Percentiles rank a stretch among this genome's conserved stretches.
These are phyloP conservation scores for Alentia gelatinosa DNA, from an alignment of 2,888 invertebrate genomes.

Conservation along the genomic window DNA sequence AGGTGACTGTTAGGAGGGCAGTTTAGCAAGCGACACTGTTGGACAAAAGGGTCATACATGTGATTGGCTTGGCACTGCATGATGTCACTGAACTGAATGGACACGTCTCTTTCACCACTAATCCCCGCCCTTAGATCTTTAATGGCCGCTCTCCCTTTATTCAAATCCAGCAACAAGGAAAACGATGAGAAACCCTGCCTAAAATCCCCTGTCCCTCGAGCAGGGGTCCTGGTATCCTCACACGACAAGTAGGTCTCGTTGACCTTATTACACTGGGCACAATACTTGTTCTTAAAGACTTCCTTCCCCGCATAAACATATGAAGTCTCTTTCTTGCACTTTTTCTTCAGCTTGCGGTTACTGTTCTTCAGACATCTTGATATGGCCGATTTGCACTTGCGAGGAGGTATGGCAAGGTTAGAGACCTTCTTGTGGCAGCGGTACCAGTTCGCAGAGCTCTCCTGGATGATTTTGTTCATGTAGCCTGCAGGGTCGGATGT, in stretches of 20 bases:
- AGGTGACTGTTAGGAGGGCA: constrained; percentile 56
- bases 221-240: constrained; percentile 43
- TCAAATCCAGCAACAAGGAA: constrained; percentile 87
- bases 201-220: constrained; percentile 41
- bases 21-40: constrained; percentile 59
- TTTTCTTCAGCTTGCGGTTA: constrained; percentile 23
- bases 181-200: constrained; percentile 14
- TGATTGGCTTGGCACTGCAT: constrained; percentile 55
- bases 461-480: constrained; percentile 43
- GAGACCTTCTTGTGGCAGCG: constrained; percentile 32
- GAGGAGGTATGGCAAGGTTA: background rate
- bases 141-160: constrained; percentile 86
- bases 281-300: constrained; percentile 56
- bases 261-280: constrained; percentile 51
- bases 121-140: constrained; percentile 22
- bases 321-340: constrained; percentile 46
- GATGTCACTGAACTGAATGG: constrained; percentile 15
- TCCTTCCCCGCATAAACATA: constrained; percentile 54
- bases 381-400: constrained; percentile 52
- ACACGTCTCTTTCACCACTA: constrained; percentile 4
- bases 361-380: constrained; percentile 37
- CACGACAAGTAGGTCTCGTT: constrained; percentile 50
- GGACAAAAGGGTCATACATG: constrained; percentile 65
- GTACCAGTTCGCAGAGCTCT: constrained; percentile 10
- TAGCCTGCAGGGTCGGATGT: background rate